Evolutionary conservation across 1,140 invertebrate species (phyloP), one percentile per base, ranked within the genome.

Genomic region (Drosophila hydei): DNA sequence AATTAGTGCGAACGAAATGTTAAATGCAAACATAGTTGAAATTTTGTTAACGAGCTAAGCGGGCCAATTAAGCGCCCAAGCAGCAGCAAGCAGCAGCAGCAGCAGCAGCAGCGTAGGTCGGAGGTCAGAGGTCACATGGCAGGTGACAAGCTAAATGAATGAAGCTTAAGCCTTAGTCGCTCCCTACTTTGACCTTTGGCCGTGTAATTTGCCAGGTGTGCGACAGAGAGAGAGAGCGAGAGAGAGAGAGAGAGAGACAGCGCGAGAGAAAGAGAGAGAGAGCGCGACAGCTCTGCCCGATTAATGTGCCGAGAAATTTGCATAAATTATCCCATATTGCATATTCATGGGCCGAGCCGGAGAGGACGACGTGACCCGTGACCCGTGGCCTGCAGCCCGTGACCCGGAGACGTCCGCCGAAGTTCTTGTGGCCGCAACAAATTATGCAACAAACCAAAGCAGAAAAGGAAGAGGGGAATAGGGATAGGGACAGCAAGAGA

Each of bases 241-340:
- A 16, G 38, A 14, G 38, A 14, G 5, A 4, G 38, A 14, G 38
- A 5, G n/a, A 6, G 38, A 4, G 30, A 6, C 30, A 1, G 30
- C 6, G 30, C 30, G 6, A 9, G n/a, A n/a, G n/a, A n/a, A n/a
- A n/a, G 12, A 14, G 12, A n/a, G 12, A 14, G 38, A 42, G 38
- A 42, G 43, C 21, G 19, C 19, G 63, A 71, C 76, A 71, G 51
- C 90, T 89, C 83, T 14, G 38, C 16, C 38, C 38, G 85, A 91
- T 91, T 91, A 91, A 89, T 91, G 80, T 87, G 77, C 64, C 78
- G 60, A 75, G 80, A 68, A 80, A 91, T 91, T 91, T 91, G 75
- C 90, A 91, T 91, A 91, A 91, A 91, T 91, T 91, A 91, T 91
- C 89, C 88, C 85, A 79, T 75, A 88, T 89, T 91, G 90, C 87